phyloP scores from a whole-genome alignment of 2,888 invertebrate genomes.

The Dolomedes plantarius region DNA sequence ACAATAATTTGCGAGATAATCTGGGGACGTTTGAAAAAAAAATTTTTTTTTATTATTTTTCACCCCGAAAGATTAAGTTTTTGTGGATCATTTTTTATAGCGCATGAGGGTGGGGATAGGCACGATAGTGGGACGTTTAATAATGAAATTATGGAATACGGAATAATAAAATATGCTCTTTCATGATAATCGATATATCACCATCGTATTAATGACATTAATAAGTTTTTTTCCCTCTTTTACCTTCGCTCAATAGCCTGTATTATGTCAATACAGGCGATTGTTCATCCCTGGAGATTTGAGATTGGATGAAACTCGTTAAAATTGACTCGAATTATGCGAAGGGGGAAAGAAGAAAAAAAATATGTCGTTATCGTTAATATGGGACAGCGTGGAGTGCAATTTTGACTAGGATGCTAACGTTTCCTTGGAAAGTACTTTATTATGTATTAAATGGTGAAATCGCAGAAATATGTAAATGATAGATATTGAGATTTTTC shows the following conservation, averaged over 20 bases:
- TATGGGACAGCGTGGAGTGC: not conserved
- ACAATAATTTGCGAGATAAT: slow-evolving; percentile 70
- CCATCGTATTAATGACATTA: slow-evolving; percentile 63
- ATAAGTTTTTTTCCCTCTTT: slow-evolving; percentile 21
- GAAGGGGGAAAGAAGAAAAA: not conserved
- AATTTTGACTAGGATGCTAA: not conserved
- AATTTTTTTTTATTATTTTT: slow-evolving; percentile 43
- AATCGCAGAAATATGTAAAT: not conserved
- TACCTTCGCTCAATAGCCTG: slow-evolving; percentile 1
- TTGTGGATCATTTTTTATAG: slow-evolving; percentile 25
- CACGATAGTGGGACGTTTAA: slow-evolving; percentile 63
- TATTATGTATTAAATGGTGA: not conserved
- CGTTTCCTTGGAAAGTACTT: not conserved
- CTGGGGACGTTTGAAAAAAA: slow-evolving; percentile 39
- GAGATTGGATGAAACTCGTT: not conserved
- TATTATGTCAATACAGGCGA: slow-evolving; percentile 3
- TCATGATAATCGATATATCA: slow-evolving; percentile 65
- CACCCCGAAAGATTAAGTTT: slow-evolving; percentile 52
- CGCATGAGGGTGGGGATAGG: slow-evolving; percentile 38
- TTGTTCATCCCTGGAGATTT: not conserved
- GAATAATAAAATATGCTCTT: slow-evolving; percentile 71
- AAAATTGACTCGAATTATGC: slow-evolving; percentile 13
- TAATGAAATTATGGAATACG: slow-evolving; percentile 71
- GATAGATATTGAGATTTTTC: not conserved
- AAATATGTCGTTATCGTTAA: slow-evolving; percentile 1